Evolutionary conservation across 2,797 vertebrate species (phyloP).

Genomic region (Tokudaia muenninki): DNA sequence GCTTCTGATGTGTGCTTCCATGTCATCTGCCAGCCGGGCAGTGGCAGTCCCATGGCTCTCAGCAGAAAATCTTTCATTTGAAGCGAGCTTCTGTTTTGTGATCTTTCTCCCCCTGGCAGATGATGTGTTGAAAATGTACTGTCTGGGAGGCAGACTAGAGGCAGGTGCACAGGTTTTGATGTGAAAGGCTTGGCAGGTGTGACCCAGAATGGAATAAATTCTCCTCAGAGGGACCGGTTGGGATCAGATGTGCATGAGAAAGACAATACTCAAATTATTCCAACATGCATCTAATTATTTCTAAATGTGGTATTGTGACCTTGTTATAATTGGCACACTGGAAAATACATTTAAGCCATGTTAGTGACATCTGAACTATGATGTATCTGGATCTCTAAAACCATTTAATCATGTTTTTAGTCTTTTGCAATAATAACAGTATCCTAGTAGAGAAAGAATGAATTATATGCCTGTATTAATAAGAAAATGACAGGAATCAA

Average conservation of each 20-base stretch:
- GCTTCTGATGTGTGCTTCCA: constrained; percentile 80
- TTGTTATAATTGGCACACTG: constrained; percentile 74
- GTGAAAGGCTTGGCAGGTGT: constrained; percentile 75
- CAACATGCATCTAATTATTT: constrained; percentile 78
- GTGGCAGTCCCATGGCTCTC: constrained; percentile 80
- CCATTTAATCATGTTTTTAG: constrained; percentile 59
- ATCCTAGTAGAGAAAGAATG: not conserved
- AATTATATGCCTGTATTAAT: constrained; percentile 4
- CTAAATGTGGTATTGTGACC: constrained; percentile 63
- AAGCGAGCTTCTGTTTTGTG: constrained; percentile 84
- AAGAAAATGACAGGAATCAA: not conserved
- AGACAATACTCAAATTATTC: constrained; percentile 64
- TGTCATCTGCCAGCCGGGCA: constrained; percentile 82
- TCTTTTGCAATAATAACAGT: not conserved
- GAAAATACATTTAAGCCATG: constrained; percentile 71
- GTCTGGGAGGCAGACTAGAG: constrained; percentile 74
- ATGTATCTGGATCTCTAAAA: constrained; percentile 70
- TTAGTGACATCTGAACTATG: constrained; percentile 65
- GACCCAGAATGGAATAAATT: constrained; percentile 68
- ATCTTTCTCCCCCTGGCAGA: constrained; percentile 82
- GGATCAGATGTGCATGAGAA: constrained; percentile 77
- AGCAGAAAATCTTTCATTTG: constrained; percentile 85
- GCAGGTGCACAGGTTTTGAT: constrained; percentile 82
- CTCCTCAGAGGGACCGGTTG: constrained; percentile 66
- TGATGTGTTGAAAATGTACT: constrained; percentile 86